Percentiles rank a stretch among this genome's conserved stretches.
phyloP scores from a whole-genome alignment of 2,113 vertebrate genomes.

The Murina feae region DNA sequence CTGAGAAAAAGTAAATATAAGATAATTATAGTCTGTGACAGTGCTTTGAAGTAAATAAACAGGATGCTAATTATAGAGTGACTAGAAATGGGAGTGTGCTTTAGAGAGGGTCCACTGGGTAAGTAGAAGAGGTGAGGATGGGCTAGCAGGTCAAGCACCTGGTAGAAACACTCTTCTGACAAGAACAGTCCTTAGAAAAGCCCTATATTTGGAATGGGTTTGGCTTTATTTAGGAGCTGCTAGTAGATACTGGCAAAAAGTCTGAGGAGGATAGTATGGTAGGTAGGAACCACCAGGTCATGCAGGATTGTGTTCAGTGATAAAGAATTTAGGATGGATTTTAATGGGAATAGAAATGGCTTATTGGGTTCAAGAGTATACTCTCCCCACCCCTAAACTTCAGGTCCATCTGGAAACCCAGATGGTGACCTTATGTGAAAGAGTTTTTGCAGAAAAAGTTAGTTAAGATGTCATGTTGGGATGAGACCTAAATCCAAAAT shows the following conservation, averaged over 20 bases:
- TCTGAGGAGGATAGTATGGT: not conserved
- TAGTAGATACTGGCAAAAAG: not conserved
- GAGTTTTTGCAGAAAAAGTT: not conserved
- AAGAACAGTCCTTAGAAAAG: not conserved
- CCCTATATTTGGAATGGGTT: not conserved
- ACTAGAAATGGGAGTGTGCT: not conserved
- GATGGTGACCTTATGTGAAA: not conserved
- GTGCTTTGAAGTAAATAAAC: not conserved
- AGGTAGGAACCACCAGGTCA: not conserved
- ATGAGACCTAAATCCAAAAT: not conserved
- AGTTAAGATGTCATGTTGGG: not conserved
- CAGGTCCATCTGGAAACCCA: not conserved
- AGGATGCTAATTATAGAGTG: not conserved
- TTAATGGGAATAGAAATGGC: not conserved
- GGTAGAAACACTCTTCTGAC: not conserved
- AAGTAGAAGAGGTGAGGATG: not conserved
- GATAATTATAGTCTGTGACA: not conserved
- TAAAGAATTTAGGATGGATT: not conserved
- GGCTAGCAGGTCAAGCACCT: not conserved
- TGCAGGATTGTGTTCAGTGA: not conserved
- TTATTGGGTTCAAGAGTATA: not conserved
- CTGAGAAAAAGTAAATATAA: not conserved
- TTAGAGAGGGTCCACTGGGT: not conserved
- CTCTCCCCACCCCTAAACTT: not conserved
- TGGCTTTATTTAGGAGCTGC: not conserved